Evolutionary conservation across 2,888 invertebrate species (phyloP), one percentile per base, ranked within the genome.

Genomic region (Callyntrura guangdongensis): DNA sequence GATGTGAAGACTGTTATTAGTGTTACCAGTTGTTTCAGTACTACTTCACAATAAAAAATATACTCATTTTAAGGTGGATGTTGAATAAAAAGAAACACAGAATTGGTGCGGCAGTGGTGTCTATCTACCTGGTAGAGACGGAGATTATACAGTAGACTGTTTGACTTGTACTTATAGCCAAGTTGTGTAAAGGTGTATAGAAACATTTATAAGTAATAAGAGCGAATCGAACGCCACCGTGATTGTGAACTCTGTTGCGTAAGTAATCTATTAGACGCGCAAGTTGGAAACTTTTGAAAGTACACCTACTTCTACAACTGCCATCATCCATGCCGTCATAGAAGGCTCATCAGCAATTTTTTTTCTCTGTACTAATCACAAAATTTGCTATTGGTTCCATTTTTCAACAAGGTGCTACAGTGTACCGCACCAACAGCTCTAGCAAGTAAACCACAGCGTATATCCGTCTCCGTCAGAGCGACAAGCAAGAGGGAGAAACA

Each of bases 331-430:
- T 74, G 67, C 59, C 36, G 74, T 59, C 72, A 59, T n/a, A 72
- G 17, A 49, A 61, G 81, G 69, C 12, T 59, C 88, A 59, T 82
- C 88, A 72, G 3, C 61, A 61, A 14, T 12, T 47, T 17, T 56
- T 36, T 49, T 59, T 49, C 17, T 53, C 17, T n/a, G n/a, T 53
- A 67, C 79, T 86, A 86, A 81, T 86, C 79, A 79, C 56, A 56
- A 79, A 79, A 59, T 79, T 79, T 56, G 56, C 56, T 53, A 2
- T 17, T 8, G 12, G 61, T 61, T 53, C 5, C 36, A 36, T 36
- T 6, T 36, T 36, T 36, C 36, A 36, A 36, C 36, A 36, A 36
- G 36, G 36, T 36, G n/a, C n/a, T 36, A 69, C 12, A 74, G 22
- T 22, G 9, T 47, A 47, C 9, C 36, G 69, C 47, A 74, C 11